Base-by-base conservation (phyloP, 2,888 invertebrate species). In the Oscheius onirici region DNA sequence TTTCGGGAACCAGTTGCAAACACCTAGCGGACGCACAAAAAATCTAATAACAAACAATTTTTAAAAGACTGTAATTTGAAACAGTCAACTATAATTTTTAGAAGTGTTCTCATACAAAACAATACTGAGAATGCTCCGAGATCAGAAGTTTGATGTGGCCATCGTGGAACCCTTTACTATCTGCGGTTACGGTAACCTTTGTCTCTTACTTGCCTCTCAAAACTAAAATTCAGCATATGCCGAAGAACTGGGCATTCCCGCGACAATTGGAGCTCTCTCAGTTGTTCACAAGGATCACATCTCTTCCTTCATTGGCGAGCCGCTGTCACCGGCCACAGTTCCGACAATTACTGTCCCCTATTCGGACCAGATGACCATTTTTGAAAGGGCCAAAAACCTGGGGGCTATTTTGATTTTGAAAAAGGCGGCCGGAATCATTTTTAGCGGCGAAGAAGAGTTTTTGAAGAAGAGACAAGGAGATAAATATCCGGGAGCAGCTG, bases 261-360 rank as follows among this genome's bases (percentile, higher is more conserved):
- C 72, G 11, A 75, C 75, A 11, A 73, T 78, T n/a, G 69, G 67
- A 11, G 75, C 73, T 1, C 54, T 73, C 20, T 68, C 78, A 1
- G 51, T 65, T 1, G 63, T 63, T 46, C 73, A 73, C 6, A 46
- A 75, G 2, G 78, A 78, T 13, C 68, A 70, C 49, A 76, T 76
- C 28, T 68, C 70, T 57, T 51, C 68, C 0, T 10, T 49, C 15
- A 3, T 46, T 11, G 63, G 66, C 20, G 66, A 68, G 26, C 68
- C 69, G 3, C 22, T 69, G 40, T 34, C 58, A 15, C 60, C 69
- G 11, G 58, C 58, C 46, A 60, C 20, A 20, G 69, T 69, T 17
- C 69, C 69, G 3, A 24, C 24, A 2, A 34, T 51, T 11, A 26
- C 51, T 17, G 34, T 46, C 13, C 17, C 49, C 20, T 28, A 41